Evolutionary conservation across 2,888 invertebrate species (phyloP).

Genomic region (Dasypolia templi): DNA sequence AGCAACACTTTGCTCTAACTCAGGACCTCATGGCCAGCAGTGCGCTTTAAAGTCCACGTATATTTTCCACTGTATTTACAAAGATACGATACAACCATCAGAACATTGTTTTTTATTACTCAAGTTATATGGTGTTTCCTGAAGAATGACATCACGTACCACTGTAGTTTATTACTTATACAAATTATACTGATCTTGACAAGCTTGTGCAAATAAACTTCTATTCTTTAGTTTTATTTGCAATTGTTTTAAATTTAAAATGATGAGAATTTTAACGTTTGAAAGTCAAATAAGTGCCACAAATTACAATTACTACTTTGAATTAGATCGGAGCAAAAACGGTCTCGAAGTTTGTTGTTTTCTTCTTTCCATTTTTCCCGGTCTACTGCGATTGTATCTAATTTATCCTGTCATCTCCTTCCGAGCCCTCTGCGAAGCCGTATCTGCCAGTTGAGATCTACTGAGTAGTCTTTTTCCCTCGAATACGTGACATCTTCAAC

Average conservation of each 20-base stretch:
- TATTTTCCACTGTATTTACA: conserved; percentile 2
- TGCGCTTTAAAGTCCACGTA: not conserved
- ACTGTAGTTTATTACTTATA: not conserved
- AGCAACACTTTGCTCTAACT: too few relatives aligned
- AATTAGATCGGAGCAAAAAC: not conserved
- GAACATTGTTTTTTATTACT: conserved; percentile 17
- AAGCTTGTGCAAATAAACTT: conserved; percentile 6
- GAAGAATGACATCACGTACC: conserved; percentile 37
- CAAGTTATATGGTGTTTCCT: conserved; percentile 23
- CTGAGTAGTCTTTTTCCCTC: not conserved
- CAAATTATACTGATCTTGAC: not conserved
- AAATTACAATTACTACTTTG: not conserved
- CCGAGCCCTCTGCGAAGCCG: not conserved
- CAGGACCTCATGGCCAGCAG: not conserved
- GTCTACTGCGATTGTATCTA: not conserved
- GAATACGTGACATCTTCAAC: not conserved
- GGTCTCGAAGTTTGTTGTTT: not conserved
- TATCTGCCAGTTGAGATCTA: not conserved
- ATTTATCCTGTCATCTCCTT: not conserved
- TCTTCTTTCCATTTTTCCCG: not conserved
- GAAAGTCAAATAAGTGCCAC: conserved; percentile 1
- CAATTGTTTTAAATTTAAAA: not conserved
- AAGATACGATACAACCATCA: not conserved
- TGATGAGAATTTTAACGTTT: not conserved
- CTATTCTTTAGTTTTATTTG: not conserved